phyloP scores from a whole-genome alignment of 2,888 invertebrate genomes.

The Acleris emargana region DNA sequence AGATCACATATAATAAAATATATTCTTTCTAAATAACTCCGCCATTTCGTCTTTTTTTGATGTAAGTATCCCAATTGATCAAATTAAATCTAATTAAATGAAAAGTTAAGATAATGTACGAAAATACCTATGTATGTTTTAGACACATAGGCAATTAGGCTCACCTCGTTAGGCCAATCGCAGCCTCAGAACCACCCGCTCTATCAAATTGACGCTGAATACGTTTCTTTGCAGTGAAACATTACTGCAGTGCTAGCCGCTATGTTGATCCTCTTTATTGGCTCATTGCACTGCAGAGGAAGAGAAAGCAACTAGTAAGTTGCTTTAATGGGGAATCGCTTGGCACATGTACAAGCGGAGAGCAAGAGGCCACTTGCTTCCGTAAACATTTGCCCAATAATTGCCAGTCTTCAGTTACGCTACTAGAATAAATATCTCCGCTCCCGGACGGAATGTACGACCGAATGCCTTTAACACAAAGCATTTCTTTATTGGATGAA shows the following conservation, averaged over 20 bases:
- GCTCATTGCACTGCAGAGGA: slow-evolving; percentile 57
- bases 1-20: no score
- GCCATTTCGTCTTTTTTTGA: no score
- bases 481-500: slow-evolving; percentile 76
- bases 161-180: slow-evolving; percentile 9
- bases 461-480: slow-evolving; percentile 66
- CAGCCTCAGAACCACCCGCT: slow-evolving; percentile 11
- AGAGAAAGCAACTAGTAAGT: slow-evolving; percentile 67
- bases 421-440: slow-evolving; percentile 72
- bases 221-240: slow-evolving; percentile 32
- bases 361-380: slow-evolving; percentile 68
- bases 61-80: no score
- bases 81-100: no score
- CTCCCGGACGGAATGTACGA: slow-evolving; percentile 62
- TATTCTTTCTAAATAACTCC: no score
- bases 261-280: slow-evolving; percentile 57
- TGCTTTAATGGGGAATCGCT: slow-evolving; percentile 67
- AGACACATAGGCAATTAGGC: not conserved
- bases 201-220: slow-evolving; percentile 12
- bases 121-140: no score
- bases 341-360: slow-evolving; percentile 64
- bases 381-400: slow-evolving; percentile 81
- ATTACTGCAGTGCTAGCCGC: slow-evolving; percentile 45
- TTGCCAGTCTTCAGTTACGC: slow-evolving; percentile 76
- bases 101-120: no score